Evolutionary conservation across 2,113 vertebrate species (phyloP).

Genomic region (Nerophis ophidion): DNA sequence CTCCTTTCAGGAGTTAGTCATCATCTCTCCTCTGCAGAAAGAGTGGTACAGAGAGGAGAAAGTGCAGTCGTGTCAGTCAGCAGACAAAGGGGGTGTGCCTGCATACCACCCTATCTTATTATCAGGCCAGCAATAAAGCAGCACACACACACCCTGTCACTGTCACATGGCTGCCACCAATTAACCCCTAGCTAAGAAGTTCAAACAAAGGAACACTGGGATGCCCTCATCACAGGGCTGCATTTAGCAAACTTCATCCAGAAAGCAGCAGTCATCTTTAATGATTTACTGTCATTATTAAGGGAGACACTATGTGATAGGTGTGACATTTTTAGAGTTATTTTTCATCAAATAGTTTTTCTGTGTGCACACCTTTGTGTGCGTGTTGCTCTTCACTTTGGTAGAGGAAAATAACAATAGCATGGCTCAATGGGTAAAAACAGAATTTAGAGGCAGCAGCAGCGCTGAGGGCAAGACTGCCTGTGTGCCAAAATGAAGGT

Average conservation of each 20-base stretch:
- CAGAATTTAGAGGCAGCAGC: conserved; percentile 37
- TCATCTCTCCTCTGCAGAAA: conserved; percentile 17
- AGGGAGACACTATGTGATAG: conserved; percentile 28
- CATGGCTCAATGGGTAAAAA: conserved; percentile 40
- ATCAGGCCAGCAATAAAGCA: conserved; percentile 41
- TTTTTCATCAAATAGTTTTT: conserved; percentile 37
- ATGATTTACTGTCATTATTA: conserved; percentile 20
- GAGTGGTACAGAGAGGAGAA: conserved; percentile 35
- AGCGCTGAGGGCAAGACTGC: conserved; percentile 32
- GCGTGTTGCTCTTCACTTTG: conserved; percentile 32
- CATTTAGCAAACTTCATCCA: conserved; percentile 3
- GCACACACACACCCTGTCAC: conserved; percentile 45
- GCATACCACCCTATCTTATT: conserved; percentile 39
- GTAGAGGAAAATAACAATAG: conserved; percentile 45
- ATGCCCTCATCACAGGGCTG: conserved; percentile 22
- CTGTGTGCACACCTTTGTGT: conserved; percentile 13
- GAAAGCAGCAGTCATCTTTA: conserved; percentile 18
- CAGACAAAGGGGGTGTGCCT: conserved; percentile 25
- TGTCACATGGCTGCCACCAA: conserved; percentile 55
- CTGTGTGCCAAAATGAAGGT: conserved; percentile 58
- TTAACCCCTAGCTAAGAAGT: conserved; percentile 46
- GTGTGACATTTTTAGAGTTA: conserved; percentile 43
- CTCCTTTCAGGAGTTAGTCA: conserved; percentile 20
- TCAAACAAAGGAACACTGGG: conserved; percentile 20
- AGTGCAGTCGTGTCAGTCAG: conserved; percentile 50